Percentiles rank a stretch among this genome's conserved stretches.
phyloP scores from a whole-genome alignment of 2,113 vertebrate genomes.

The Grammomys dolichurus region DNA sequence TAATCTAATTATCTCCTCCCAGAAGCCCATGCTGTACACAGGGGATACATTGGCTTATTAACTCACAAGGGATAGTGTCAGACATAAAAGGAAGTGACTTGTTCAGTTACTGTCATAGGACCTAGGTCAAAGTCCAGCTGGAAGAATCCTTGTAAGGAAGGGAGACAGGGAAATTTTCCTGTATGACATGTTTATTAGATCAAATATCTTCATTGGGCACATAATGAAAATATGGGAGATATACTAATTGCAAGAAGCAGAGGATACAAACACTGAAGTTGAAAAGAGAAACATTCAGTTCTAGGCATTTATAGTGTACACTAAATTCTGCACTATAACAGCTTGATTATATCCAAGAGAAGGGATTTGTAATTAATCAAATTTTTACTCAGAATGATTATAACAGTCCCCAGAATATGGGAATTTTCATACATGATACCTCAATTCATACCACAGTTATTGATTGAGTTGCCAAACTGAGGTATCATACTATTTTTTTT shows the following conservation, averaged over 20 bases:
- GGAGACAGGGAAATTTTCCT: background rate
- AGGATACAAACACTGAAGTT: background rate
- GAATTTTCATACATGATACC: background rate
- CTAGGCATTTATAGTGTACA: background rate
- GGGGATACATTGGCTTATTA: background rate
- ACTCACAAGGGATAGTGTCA: background rate
- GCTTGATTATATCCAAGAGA: background rate
- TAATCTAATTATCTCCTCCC: background rate
- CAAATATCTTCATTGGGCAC: background rate
- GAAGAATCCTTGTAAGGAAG: background rate
- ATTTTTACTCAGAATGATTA: constrained; percentile 9
- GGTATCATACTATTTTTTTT: background rate
- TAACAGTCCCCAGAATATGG: background rate
- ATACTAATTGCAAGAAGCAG: background rate
- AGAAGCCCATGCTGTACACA: background rate
- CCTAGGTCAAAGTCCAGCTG: too few relatives aligned
- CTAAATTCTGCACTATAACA: background rate
- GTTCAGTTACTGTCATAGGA: fast-evolving
- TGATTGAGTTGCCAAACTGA: background rate
- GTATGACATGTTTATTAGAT: background rate
- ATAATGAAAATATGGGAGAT: background rate
- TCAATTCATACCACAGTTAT: background rate
- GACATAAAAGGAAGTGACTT: background rate
- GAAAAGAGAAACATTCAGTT: background rate
- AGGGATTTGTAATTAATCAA: background rate